Evolutionary conservation across 2,888 invertebrate genomes (phyloP).

Genomic region (Drosophila subsilvestris): DNA sequence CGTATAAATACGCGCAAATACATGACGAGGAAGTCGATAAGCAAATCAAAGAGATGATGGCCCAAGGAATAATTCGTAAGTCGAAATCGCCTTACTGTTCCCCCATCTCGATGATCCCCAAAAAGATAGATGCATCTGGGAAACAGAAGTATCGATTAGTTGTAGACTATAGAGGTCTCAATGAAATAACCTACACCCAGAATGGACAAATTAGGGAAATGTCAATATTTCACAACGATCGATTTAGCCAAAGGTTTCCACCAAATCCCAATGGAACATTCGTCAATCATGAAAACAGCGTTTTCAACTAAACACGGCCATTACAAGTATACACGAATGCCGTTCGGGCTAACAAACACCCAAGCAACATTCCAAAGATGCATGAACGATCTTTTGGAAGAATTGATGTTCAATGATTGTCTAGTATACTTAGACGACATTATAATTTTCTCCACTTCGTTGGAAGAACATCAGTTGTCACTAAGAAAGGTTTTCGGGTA

Average conservation of each 20-base stretch:
- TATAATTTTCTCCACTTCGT: neutral
- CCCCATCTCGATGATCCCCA: neutral
- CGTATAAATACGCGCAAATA: neutral
- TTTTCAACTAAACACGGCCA: constrained; percentile 17
- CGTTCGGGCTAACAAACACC: constrained; percentile 4
- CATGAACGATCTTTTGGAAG: constrained; percentile 5
- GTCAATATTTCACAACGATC: neutral
- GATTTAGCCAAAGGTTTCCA: constrained; percentile 13
- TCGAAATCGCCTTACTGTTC: constrained; percentile 7
- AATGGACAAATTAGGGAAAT: constrained; percentile 12
- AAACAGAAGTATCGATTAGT: constrained; percentile 28
- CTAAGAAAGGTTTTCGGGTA: neutral
- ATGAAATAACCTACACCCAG: constrained; percentile 23
- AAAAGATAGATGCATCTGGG: neutral
- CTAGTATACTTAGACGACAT: constrained; percentile 1
- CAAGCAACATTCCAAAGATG: constrained; percentile 17
- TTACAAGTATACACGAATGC: constrained; percentile 14
- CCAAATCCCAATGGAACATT: constrained; percentile 10
- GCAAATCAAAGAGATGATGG: neutral
- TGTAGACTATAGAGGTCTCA: constrained; percentile 26
- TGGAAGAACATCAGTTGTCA: neutral
- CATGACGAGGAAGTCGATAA: neutral
- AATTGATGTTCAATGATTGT: constrained; percentile 7
- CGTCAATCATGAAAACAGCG: constrained; percentile 13
- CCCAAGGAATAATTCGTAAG: constrained; percentile 1